Conservation (phyloP, 2,113 vertebrate genomes). For the Callipepla squamata region DNA sequence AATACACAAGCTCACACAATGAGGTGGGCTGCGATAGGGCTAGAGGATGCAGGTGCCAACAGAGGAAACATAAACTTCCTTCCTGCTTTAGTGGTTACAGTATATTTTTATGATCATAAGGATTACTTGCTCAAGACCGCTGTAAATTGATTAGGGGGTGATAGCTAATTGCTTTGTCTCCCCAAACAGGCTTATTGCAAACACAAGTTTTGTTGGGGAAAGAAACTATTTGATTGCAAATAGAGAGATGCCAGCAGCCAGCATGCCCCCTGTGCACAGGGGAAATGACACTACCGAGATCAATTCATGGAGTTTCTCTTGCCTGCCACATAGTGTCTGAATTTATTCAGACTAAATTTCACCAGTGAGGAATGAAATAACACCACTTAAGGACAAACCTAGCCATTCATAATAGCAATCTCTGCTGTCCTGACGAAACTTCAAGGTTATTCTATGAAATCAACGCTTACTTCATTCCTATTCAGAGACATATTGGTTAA, state of each 20-base stretch:
- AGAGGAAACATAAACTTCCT: neutral
- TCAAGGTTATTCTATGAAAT: neutral
- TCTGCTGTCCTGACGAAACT: neutral
- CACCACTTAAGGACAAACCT: neutral
- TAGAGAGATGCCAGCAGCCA: neutral
- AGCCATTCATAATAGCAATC: neutral
- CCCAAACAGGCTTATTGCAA: neutral
- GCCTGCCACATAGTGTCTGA: neutral
- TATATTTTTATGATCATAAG: neutral
- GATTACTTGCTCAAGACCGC: neutral
- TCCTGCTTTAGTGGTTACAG: neutral
- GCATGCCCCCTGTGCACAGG: neutral
- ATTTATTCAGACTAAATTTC: neutral
- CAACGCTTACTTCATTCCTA: neutral
- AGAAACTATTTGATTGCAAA: neutral
- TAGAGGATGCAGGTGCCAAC: accelerated
- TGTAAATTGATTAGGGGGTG: neutral
- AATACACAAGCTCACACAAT: accelerated
- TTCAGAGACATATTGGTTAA: neutral
- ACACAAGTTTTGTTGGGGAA: neutral
- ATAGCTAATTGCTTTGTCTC: neutral
- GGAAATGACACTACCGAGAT: accelerated
- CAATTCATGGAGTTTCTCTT: neutral
- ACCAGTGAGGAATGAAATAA: neutral
- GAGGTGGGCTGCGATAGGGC: too few relatives aligned